phyloP scores from a whole-genome alignment of 1,140 invertebrate species.

The Brachionus rubens region DNA sequence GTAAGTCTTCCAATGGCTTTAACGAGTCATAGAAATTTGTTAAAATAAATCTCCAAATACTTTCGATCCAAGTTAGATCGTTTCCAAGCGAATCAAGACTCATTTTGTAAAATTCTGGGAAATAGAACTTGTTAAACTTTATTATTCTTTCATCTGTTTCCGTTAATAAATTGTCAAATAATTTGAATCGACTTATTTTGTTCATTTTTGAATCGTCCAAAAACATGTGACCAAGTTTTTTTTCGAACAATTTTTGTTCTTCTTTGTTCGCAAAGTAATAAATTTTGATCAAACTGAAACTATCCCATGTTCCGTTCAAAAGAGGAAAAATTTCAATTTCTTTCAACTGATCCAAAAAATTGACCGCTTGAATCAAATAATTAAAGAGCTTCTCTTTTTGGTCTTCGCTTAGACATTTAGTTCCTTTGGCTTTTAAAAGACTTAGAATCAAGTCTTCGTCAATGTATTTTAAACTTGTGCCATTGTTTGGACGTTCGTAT shows the following conservation, averaged over 20 bases:
- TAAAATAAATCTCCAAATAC: not conserved
- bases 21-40: not conserved
- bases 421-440: not conserved
- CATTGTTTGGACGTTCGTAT: conserved; percentile 7
- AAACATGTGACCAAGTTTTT: conserved; percentile 20
- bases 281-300: conserved; percentile 4
- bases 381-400: conserved; percentile 30
- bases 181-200: not conserved
- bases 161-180: not conserved
- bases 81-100: not conserved
- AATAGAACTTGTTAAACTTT: not conserved
- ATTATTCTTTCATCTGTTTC: not conserved
- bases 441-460: not conserved
- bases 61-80: not conserved
- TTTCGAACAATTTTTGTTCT: conserved; percentile 40
- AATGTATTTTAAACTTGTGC: not conserved
- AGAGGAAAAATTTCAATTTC: conserved; percentile 47
- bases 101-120: not conserved
- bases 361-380: not conserved
- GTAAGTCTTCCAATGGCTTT: not conserved
- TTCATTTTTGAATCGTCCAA: conserved; percentile 30
- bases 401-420: not conserved
- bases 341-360: not conserved
- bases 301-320: conserved; percentile 24
- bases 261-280: conserved; percentile 45